These are phyloP conservation scores for Phthorimaea operculella DNA, from an alignment of 1,140 invertebrate genomes.

Conservation along the genomic window DNA sequence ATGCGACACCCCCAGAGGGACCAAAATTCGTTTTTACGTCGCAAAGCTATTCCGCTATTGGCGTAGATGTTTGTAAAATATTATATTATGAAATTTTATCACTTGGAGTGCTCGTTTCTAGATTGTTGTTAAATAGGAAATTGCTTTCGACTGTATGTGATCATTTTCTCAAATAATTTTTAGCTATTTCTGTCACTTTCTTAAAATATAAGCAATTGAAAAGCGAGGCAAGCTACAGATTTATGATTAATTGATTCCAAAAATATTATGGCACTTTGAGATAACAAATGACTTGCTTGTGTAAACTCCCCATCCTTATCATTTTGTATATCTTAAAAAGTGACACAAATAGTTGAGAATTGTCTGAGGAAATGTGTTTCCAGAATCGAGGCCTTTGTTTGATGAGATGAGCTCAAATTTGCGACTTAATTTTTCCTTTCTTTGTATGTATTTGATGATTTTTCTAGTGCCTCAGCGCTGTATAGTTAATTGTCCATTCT, in stretches of 20 bases:
- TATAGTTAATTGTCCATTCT: slow-evolving; percentile 16
- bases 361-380: too few relatives aligned
- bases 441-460: slow-evolving; percentile 26
- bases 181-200: too few relatives aligned
- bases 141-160: slow-evolving; percentile 30
- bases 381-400: slow-evolving; percentile 6
- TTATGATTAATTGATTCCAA: too few relatives aligned
- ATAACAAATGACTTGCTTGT: too few relatives aligned
- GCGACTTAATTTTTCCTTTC: slow-evolving; percentile 25
- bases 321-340: too few relatives aligned
- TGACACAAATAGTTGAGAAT: too few relatives aligned
- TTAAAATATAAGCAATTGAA: too few relatives aligned
- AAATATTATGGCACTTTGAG: too few relatives aligned
- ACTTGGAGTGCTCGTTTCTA: slow-evolving; percentile 49
- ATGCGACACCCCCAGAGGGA: slow-evolving; percentile 38
- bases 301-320: too few relatives aligned
- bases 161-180: too few relatives aligned
- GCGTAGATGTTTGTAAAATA: slow-evolving; percentile 27
- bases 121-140: slow-evolving; percentile 52
- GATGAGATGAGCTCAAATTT: slow-evolving; percentile 38
- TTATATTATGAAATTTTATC: slow-evolving; percentile 37
- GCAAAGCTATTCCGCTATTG: slow-evolving; percentile 34
- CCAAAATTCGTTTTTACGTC: slow-evolving; percentile 48
- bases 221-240: too few relatives aligned
- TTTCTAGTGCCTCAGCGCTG: slow-evolving; percentile 25